Evolutionary conservation across 1,140 invertebrate species (phyloP), one percentile per base, ranked within the genome.

Genomic region (Dendroctonus ponderosae): DNA sequence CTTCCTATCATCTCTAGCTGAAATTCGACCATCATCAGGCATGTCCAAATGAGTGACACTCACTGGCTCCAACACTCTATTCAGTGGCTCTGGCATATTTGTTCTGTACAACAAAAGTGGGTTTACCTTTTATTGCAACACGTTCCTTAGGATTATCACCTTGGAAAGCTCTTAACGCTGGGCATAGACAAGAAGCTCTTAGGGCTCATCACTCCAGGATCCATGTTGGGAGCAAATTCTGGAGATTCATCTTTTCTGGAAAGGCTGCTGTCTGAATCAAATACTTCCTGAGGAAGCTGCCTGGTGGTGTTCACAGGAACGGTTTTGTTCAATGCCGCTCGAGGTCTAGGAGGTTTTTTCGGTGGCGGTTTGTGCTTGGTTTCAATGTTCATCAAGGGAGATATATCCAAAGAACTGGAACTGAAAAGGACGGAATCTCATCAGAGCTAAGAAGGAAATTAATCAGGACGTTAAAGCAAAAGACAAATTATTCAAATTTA

Each of bases 111-210:
- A 66, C 11, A 53, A 12, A 56, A 65, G 42, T 49, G 0, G 7
- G 7, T 9, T 50, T 11, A n/a, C n/a, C n/a, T 65, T 6, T 14
- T 40, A 59, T 42, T 69, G 52, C 48, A 7, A 15, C 15, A 53
- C 8, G 63, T 52, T 15, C n/a, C 38, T 12, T 62, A 0, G 6
- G 41, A 15, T 69, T 11, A 66, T 68, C 73, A 82, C 80, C 82
- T 83, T 26, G 90, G 91, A 75, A 92, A 93, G 11, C 87, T 85
- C 67, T 87, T 88, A 9, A 91, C 87, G 6, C 89, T 91, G 9
- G 89, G 89, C 90, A 92, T 92, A 0, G 90, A 91, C 3, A 92
- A 82, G 69, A 88, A 90, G 0, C 88, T 90, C 68, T 87, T 87
- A 0, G 89, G 87, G 53, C 83, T 85, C 7, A 79, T 74, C 0